Conservation (phyloP, 2,113 vertebrate species). For the Papio anubis region DNA sequence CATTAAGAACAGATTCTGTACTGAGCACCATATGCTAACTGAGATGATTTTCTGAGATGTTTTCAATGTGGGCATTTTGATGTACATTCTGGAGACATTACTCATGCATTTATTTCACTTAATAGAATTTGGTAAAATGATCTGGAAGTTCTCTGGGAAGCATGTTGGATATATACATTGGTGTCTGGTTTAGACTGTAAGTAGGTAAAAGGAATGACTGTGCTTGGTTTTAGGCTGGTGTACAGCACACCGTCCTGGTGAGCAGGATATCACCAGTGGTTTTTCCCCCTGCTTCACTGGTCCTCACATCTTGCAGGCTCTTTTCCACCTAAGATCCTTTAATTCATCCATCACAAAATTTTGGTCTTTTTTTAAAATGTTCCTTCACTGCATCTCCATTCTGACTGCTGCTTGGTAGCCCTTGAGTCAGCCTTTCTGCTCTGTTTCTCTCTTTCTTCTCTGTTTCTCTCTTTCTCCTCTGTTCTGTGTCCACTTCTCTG, state of each 20-base stretch:
- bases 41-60: neutral
- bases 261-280: neutral
- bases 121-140: conserved; percentile 1
- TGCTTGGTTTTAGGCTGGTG: neutral
- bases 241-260: neutral
- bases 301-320: neutral
- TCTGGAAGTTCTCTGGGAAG: conserved; percentile 3
- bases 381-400: neutral
- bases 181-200: neutral
- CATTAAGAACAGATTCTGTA: neutral
- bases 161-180: neutral
- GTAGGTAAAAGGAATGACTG: neutral
- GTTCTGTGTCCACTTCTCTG: neutral
- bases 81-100: neutral
- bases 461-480: neutral
- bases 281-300: neutral
- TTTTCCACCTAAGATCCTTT: neutral
- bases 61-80: conserved; percentile 37
- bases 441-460: neutral
- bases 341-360: neutral
- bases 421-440: neutral
- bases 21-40: neutral
- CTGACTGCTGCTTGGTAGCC: neutral
- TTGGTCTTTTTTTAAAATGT: neutral
- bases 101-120: neutral